These are phyloP conservation scores for Odontomachus brunneus DNA, from an alignment of 1,140 invertebrate genomes.

Conservation along the genomic window DNA sequence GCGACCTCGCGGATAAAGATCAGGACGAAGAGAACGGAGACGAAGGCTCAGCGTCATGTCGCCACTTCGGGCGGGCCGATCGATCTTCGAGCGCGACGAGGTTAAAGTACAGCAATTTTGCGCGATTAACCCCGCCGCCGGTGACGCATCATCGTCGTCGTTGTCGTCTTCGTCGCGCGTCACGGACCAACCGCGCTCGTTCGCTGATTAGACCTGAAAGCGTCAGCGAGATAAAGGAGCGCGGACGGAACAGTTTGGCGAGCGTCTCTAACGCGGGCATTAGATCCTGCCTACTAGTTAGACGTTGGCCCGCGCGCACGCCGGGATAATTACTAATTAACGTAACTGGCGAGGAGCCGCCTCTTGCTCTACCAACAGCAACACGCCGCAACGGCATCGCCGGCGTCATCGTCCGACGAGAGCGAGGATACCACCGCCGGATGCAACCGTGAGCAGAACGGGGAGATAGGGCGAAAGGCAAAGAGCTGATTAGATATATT, in stretches of 20 bases:
- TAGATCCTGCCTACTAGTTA: slow-evolving; percentile 65
- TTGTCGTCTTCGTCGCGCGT: slow-evolving; percentile 10
- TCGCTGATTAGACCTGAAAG: slow-evolving; percentile 60
- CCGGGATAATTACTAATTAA: slow-evolving; percentile 62
- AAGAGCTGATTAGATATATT: slow-evolving; percentile 38
- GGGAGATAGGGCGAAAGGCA: not conserved
- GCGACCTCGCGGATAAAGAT: not conserved
- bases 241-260: slow-evolving; percentile 16
- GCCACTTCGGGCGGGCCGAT: not conserved
- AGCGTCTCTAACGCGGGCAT: slow-evolving; percentile 56
- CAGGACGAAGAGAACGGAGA: not conserved
- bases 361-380: not conserved
- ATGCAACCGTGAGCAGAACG: not conserved
- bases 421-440: slow-evolving; percentile 10
- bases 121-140: slow-evolving; percentile 23
- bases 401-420: slow-evolving; percentile 7
- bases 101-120: slow-evolving; percentile 36
- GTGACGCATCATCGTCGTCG: not conserved
- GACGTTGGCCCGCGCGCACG: slow-evolving; percentile 3
- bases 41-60: not conserved
- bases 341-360: slow-evolving; percentile 28
- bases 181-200: slow-evolving; percentile 19
- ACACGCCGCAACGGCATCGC: not conserved
- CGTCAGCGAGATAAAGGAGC: slow-evolving; percentile 59
- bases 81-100: slow-evolving; percentile 18